phyloP scores from a whole-genome alignment of 2,113 vertebrate species.

The Alexandromys fortis region DNA sequence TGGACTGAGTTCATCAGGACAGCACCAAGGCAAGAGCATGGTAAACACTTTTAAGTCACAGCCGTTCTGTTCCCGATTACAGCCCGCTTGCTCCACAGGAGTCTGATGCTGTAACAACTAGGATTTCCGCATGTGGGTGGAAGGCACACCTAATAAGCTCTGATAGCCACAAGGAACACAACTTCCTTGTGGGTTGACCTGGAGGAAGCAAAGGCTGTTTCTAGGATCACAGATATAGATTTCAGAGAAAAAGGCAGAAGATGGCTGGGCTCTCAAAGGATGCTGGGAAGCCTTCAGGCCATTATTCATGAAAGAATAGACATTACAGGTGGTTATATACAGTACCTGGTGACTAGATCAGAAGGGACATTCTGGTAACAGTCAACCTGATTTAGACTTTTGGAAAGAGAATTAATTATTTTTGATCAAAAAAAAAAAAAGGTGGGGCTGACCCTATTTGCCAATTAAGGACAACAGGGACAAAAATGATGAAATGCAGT shows the following conservation, averaged over 20 bases:
- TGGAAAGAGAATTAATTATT: not conserved
- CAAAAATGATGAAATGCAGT: no score
- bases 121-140: not conserved
- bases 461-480: not conserved
- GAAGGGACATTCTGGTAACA: not conserved
- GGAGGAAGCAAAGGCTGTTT: not conserved
- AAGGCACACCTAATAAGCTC: not conserved
- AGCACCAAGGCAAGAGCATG: not conserved
- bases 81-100: not conserved
- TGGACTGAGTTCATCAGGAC: not conserved
- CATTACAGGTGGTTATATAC: not conserved
- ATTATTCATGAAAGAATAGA: not conserved
- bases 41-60: not conserved
- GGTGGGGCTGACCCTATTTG: not conserved
- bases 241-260: constrained; percentile 1
- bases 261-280: not conserved
- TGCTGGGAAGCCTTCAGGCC: not conserved
- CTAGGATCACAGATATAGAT: not conserved
- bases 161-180: not conserved
- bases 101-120: not conserved
- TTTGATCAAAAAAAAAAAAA: not conserved
- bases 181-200: not conserved
- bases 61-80: not conserved
- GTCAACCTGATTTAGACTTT: not conserved
- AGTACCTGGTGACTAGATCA: not conserved